Evolutionary conservation across 2,797 vertebrate genomes (phyloP).

Genomic region (Monodelphis domestica): DNA sequence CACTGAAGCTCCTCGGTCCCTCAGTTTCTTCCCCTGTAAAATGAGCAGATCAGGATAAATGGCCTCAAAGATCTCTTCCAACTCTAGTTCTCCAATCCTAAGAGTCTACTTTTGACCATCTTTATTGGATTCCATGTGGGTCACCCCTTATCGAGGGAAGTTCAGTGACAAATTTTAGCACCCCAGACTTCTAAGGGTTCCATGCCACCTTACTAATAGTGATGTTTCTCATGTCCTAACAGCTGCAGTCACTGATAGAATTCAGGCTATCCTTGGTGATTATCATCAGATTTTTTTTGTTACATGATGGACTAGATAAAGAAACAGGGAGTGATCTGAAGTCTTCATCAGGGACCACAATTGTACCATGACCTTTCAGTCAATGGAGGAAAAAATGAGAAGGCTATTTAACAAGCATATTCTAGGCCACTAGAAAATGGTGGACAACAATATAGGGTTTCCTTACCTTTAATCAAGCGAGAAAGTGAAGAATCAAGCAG

Average conservation of each 20-base stretch:
- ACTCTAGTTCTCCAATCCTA: neutral
- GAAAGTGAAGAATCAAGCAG: neutral
- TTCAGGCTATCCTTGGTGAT: neutral
- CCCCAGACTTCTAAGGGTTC: neutral
- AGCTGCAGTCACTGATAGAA: neutral
- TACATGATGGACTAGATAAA: neutral
- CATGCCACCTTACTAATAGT: neutral
- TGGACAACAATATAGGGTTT: neutral
- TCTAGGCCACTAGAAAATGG: neutral
- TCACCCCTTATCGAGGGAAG: neutral
- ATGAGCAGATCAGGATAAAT: neutral
- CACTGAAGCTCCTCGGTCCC: neutral
- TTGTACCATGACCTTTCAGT: neutral
- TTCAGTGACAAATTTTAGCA: neutral
- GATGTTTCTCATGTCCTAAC: neutral
- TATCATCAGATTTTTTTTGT: neutral
- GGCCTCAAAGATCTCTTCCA: neutral
- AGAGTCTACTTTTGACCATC: neutral
- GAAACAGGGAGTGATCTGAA: neutral
- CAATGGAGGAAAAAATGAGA: neutral
- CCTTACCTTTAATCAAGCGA: neutral
- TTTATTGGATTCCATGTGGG: neutral
- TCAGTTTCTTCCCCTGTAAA: neutral
- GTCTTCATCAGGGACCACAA: neutral
- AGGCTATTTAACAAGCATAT: neutral